Percentiles rank a stretch among this genome's conserved stretches.
phyloP scores from a whole-genome alignment of 2,888 invertebrate species.

The Orgyia antiqua region DNA sequence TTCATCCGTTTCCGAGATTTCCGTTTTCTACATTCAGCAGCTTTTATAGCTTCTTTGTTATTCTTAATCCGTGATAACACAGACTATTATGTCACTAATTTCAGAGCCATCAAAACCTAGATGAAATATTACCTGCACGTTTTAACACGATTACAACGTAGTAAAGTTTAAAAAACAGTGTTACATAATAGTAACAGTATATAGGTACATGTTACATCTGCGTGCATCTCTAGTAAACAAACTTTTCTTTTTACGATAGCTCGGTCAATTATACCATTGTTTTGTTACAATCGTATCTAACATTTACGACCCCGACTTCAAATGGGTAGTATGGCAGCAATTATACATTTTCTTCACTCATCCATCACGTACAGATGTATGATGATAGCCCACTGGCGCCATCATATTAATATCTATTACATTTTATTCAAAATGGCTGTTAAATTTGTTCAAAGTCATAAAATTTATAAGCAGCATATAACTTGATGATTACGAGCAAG shows the following conservation, averaged over 20 bases:
- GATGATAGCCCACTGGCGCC: conserved; percentile 10
- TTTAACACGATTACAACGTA: too few species aligned
- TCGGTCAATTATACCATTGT: conserved; percentile 9
- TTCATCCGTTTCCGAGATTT: too few species aligned
- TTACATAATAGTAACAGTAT: too few species aligned
- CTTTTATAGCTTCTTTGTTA: too few species aligned
- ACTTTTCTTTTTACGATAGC: conserved; percentile 7
- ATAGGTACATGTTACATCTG: background rate
- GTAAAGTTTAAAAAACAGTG: too few species aligned
- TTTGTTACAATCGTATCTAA: conserved; percentile 12
- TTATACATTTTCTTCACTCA: conserved; percentile 10
- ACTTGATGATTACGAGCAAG: conserved; percentile 2
- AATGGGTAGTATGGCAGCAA: conserved; percentile 10
- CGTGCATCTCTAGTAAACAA: conserved; percentile 8
- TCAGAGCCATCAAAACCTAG: too few species aligned
- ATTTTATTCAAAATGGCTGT: conserved; percentile 9
- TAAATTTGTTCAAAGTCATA: conserved; percentile 8
- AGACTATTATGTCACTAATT: too few species aligned
- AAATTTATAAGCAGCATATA: conserved; percentile 3
- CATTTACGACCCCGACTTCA: conserved; percentile 4
- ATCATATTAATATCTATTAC: conserved; percentile 7
- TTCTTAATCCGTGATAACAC: too few species aligned
- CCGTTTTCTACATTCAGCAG: too few species aligned
- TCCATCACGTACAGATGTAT: conserved; percentile 3
- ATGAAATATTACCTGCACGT: too few species aligned